Conservation (phyloP, 2,888 invertebrate genomes). For the Drymonia ruficornis region DNA sequence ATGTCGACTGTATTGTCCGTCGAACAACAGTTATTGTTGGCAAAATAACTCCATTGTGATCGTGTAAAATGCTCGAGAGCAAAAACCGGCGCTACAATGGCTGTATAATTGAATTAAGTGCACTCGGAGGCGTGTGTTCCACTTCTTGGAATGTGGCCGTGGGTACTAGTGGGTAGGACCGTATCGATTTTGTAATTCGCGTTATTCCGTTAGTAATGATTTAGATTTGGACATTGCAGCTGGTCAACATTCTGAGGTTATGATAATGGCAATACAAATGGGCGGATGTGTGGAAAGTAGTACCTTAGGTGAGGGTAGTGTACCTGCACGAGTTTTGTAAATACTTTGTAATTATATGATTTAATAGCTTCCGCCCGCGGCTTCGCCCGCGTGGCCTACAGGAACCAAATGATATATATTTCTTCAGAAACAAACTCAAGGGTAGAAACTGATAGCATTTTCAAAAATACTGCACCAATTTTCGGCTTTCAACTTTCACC, state of each 20-base stretch:
- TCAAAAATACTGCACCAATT: too few relatives aligned
- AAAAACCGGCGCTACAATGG: slow-evolving; percentile 70
- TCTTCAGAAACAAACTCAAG: too few relatives aligned
- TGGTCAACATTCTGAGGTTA: slow-evolving; percentile 20
- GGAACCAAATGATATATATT: too few relatives aligned
- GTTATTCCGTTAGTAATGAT: not conserved
- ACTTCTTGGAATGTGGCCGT: slow-evolving; percentile 46
- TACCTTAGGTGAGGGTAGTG: too few relatives aligned
- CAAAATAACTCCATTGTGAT: slow-evolving; percentile 76
- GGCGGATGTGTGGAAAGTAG: too few relatives aligned
- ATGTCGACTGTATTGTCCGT: slow-evolving; percentile 41
- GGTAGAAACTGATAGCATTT: too few relatives aligned
- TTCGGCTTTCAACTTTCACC: too few relatives aligned
- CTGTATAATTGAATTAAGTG: slow-evolving; percentile 76
- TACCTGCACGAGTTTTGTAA: too few relatives aligned
- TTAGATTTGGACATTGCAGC: slow-evolving; percentile 18
- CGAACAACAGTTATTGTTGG: slow-evolving; percentile 79
- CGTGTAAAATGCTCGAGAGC: slow-evolving; percentile 55
- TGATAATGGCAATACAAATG: too few relatives aligned
- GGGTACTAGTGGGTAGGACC: slow-evolving; percentile 1
- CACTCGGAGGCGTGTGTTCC: slow-evolving; percentile 46
- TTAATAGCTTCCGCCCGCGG: too few relatives aligned
- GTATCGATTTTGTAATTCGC: not conserved
- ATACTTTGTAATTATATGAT: too few relatives aligned
- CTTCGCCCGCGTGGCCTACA: too few relatives aligned